Evolutionary conservation across 2,797 vertebrate species (phyloP), one percentile per base, ranked within the genome.

Genomic region (Rhincodon typus): DNA sequence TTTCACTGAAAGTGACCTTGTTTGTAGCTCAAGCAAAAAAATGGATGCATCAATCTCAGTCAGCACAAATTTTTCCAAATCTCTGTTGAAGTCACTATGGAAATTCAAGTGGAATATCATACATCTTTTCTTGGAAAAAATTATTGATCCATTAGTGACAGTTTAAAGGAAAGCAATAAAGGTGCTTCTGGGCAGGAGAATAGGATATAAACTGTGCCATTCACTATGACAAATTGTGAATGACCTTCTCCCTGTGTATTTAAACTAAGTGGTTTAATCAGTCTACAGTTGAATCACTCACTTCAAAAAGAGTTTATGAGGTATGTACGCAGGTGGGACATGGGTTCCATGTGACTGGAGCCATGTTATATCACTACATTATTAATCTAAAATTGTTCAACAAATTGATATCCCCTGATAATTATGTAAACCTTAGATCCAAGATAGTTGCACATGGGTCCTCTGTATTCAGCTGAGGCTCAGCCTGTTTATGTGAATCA

Each of bases 391-490:
- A 94, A 42, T 50, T 74, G 70, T 53, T 53, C 70, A 94, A 70
- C 70, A 95, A 57, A 8, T 69, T 74, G 70, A 77, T 95, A 27
- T 77, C 94, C 69, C 70, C 46, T 95, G 94, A 77, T n/a, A 77
- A 77, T 95, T 74, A 15, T 77, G 70, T 27, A 74, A 77, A 2
- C 19, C 27, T 19, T 53, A 17, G 70, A 50, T 95, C 42, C 46
- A 95, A 77, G 77, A 95, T 74, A 57, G 46, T 74, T 74, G 42
- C 70, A 94, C 27, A 94, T 74, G 42, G 69, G 67, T 74, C 67
- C 42, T 34, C 13, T 21, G 72, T 53, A 34, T 77, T 95, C 94
- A 57, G 46, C 46, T 77, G 94, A 74, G 42, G 4, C 70, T 95
- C 70, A 95, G 94, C 27, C 46, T 94, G 27, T 53, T 93, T 67